Conservation (phyloP, 2,113 vertebrate genomes). For the Pteropus alecto region DNA sequence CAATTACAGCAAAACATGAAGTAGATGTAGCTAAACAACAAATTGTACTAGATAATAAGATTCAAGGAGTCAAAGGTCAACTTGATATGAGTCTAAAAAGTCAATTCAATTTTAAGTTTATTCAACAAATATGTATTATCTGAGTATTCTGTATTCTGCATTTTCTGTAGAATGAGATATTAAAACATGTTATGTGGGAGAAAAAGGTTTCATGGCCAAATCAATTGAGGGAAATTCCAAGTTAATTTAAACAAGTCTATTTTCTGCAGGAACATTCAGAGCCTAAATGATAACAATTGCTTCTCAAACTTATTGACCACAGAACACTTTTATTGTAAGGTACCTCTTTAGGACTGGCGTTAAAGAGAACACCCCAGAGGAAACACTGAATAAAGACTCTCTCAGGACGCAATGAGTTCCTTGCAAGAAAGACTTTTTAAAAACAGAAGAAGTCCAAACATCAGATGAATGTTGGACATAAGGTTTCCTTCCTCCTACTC, state of each 20-base stretch:
- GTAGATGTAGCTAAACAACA: background rate
- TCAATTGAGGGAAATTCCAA: background rate
- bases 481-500: background rate
- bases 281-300: background rate
- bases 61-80: background rate
- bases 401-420: background rate
- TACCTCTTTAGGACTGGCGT: background rate
- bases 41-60: background rate
- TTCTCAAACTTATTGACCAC: conserved; percentile 23
- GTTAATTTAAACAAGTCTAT: background rate
- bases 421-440: conserved; percentile 16
- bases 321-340: conserved; percentile 5
- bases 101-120: background rate
- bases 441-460: background rate
- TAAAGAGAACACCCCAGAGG: background rate
- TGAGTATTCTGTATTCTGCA: background rate
- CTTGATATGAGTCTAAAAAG: background rate
- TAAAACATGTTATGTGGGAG: background rate
- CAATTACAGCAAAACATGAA: conserved; percentile 19
- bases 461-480: background rate
- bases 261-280: conserved; percentile 27
- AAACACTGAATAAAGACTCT: background rate
- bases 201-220: background rate
- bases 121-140: background rate
- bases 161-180: conserved; percentile 16